A percentile compares a stretch with the other conserved stretches of the same genome.
phyloP scores from a whole-genome alignment of 2,113 vertebrate genomes.

The Columba livia region DNA sequence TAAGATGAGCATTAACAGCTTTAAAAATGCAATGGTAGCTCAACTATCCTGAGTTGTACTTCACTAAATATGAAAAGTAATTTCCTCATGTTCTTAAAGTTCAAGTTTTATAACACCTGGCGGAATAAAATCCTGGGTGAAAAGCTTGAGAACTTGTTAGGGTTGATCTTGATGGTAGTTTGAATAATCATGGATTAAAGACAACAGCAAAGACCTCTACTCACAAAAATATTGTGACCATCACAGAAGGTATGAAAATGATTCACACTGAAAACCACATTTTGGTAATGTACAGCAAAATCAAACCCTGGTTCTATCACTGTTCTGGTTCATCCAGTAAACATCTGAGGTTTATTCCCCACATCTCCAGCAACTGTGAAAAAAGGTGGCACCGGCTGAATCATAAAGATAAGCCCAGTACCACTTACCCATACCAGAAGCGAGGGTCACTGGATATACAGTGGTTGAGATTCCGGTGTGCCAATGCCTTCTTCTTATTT shows the following conservation, averaged over 20 bases:
- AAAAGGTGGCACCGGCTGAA: background rate
- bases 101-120: background rate
- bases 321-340: background rate
- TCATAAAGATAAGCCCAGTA: background rate
- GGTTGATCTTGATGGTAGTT: background rate
- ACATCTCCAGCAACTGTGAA: background rate
- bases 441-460: slow-evolving; percentile 92
- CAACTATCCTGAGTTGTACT: background rate
- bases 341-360: background rate
- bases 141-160: background rate
- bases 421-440: slow-evolving; percentile 96
- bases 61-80: background rate
- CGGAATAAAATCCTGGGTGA: background rate
- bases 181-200: background rate
- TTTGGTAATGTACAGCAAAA: background rate
- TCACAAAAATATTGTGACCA: background rate
- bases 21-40: background rate
- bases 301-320: background rate
- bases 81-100: background rate
- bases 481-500: slow-evolving; percentile 97
- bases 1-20: background rate
- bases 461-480: slow-evolving; percentile 95
- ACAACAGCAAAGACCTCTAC: background rate
- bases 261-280: background rate
- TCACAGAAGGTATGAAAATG: rapidly evolving